Evolutionary conservation across 2,797 vertebrate species (phyloP), one percentile per base, ranked within the genome.

Genomic region (Clarias platycephalus): DNA sequence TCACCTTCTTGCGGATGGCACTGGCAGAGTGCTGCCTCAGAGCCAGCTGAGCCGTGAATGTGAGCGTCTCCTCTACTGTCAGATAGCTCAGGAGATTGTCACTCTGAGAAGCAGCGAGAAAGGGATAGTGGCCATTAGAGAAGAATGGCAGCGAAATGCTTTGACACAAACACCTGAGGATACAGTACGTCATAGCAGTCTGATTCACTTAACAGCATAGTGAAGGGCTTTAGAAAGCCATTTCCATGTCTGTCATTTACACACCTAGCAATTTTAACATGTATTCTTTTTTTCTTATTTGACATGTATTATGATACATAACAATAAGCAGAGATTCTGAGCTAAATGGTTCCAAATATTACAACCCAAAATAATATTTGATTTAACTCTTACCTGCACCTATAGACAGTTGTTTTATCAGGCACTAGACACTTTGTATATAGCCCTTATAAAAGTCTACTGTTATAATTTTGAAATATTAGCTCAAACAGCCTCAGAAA

Each of bases 1-100:
- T 90, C 86, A 97, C 98, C 96, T 97, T 98, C 90, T 94, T 95
- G 87, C 91, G 94, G 89, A 98, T 94, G 53, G 93, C 94, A 58
- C 88, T n/a, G 0, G 83, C 66, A 0, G 96, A 96, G 90, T 93
- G 88, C 34, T 88, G 93, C 88, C 91, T 93, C 84, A 97, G 93
- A 85, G 97, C 94, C 86, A 99, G 93, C 89, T 96, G 95, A 10
- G 96, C 98, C 0, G 94, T 97, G 91, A 96, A 99, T 83, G 91
- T 95, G 91, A 99, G 93, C 4, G 96, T 97, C 92, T 99, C 98
- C 58, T 95, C 92, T 92, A 98, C 90, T 0, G 98, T 99, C 90
- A 99, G 95, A 91, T 96, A 97, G 91, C 95, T 95, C 90, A 99
- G 92, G 88, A 99, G 94, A 84, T 94, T 95, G 85, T 98, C 97